Percentiles rank a stretch among this genome's conserved stretches.
phyloP scores from a whole-genome alignment of 2,888 invertebrate genomes.

The Cyclophora punctaria region DNA sequence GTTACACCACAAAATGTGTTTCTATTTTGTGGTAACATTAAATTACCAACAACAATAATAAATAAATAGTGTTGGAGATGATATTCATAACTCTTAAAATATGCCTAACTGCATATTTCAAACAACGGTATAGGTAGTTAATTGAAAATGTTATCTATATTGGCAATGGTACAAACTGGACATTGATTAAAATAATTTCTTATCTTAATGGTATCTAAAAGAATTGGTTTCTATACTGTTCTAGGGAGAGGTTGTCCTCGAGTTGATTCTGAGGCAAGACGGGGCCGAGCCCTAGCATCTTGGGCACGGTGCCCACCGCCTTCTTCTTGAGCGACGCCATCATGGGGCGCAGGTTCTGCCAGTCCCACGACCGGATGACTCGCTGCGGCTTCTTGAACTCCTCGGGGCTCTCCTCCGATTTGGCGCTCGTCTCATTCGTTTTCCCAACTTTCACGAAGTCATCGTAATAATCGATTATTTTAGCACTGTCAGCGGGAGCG shows the following conservation, averaged over 20 bases:
- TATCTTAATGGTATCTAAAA: too few species aligned
- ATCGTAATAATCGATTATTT: conserved; percentile 41
- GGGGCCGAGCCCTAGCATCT: conserved; percentile 36
- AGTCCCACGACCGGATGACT: conserved; percentile 34
- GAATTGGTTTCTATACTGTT: not conserved
- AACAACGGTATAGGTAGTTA: not conserved
- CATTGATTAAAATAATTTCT: not conserved
- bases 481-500: conserved; percentile 6
- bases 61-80: too few species aligned
- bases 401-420: conserved; percentile 37
- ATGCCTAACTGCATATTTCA: too few species aligned
- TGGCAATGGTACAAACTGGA: not conserved
- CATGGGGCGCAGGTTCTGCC: conserved; percentile 1
- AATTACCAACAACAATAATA: too few species aligned
- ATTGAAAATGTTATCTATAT: not conserved
- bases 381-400: conserved; percentile 20
- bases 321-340: conserved; percentile 27
- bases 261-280: conserved; percentile 37
- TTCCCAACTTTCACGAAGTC: conserved; percentile 20
- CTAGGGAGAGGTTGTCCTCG: not conserved
- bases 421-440: conserved; percentile 27
- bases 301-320: conserved; percentile 23
- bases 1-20: too few species aligned
- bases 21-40: too few species aligned
- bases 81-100: too few species aligned